Base-by-base conservation (phyloP, 2,113 vertebrate species). In the Casuarius casuarius region DNA sequence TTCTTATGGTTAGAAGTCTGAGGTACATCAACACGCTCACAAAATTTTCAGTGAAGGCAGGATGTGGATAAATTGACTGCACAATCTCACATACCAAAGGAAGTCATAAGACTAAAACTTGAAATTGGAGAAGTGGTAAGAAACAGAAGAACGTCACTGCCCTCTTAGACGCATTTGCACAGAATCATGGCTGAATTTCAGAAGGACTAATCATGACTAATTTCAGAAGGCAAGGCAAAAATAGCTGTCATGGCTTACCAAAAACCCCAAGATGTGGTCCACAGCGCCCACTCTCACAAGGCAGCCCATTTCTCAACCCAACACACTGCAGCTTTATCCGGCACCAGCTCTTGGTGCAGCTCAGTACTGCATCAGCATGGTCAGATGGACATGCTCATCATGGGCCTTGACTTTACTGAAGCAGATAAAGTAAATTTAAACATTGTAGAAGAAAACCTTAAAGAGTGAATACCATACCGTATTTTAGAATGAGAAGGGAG, bases 81-180 rank as follows among this genome's bases (percentile, higher is more conserved):
- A 80, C 22, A 56, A 33, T 35, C 77, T 67, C 26, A 23, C 10
- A 5, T 13, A 25, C 48, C 35, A 10, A 89, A 58, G 29, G 22
- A 75, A 93, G 74, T 95, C 94, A 91, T 44, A 70, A 73, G 94
- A 94, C 67, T 80, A 84, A 78, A 91, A 59, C 46, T 67, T 67
- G 18, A 89, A 94, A 92, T 56, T 8, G 17, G 46, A 71, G 95
- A 97, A 96, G 80, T 51, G 25, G 67, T 49, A 63, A 76, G 80
- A 92, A 29, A 17, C 22, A 72, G 71, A 74, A 82, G 5, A 83
- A 63, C 4, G 1, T 22, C 82, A 5, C 56, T 35, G 61, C 26
- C 21, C 17, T 54, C 46, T 54, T 23, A 10, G 4, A 56, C 23
- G 49, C 40, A 71, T 35, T 21, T 5, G 1, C 40, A 58, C 33